Percentiles rank a stretch among this genome's conserved stretches.
These are phyloP conservation scores for Dendrocincla tyrannina DNA, from an alignment of 2,797 vertebrate species.

Conservation along the genomic window DNA sequence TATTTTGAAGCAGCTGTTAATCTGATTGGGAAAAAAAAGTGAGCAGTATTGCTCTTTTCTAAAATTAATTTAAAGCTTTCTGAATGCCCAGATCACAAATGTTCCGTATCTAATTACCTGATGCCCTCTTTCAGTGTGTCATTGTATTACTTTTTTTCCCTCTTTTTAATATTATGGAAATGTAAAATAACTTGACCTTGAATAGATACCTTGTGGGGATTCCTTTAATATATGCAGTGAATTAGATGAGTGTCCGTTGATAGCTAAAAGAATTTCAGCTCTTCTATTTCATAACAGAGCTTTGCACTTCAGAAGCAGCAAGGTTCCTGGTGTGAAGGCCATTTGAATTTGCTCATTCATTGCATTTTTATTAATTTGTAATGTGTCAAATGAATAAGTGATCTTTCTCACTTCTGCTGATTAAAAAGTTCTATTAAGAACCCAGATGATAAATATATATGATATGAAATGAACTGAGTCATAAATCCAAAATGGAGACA, in stretches of 20 bases:
- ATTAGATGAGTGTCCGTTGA: not conserved
- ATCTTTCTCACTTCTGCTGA: conserved; percentile 26
- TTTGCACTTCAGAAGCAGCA: conserved; percentile 13
- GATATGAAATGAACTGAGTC: not conserved
- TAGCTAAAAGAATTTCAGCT: not conserved
- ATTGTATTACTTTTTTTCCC: not conserved
- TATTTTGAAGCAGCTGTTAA: not conserved
- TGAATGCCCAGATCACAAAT: not conserved
- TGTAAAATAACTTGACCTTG: conserved; percentile 45
- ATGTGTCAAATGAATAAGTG: not conserved
- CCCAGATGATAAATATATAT: conserved; percentile 10
- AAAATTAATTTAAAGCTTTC: conserved; percentile 26
- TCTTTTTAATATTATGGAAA: conserved; percentile 21
- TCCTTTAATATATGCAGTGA: conserved; percentile 28
- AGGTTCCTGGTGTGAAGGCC: conserved; percentile 11
- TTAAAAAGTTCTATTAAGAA: conserved; percentile 49
- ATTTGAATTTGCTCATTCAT: not conserved
- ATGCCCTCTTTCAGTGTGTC: not conserved
- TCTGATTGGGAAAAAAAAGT: not conserved
- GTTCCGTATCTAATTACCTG: conserved; percentile 13
- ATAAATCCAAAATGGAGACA: conserved; percentile 53
- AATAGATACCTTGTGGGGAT: conserved; percentile 10
- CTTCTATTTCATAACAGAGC: not conserved
- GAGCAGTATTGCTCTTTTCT: not conserved
- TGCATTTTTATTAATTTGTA: not conserved